Percentiles rank a stretch among this genome's conserved stretches.
Conservation (phyloP, 53 echinoderm and acorn worm genomes). For the Astropecten irregularis region DNA sequence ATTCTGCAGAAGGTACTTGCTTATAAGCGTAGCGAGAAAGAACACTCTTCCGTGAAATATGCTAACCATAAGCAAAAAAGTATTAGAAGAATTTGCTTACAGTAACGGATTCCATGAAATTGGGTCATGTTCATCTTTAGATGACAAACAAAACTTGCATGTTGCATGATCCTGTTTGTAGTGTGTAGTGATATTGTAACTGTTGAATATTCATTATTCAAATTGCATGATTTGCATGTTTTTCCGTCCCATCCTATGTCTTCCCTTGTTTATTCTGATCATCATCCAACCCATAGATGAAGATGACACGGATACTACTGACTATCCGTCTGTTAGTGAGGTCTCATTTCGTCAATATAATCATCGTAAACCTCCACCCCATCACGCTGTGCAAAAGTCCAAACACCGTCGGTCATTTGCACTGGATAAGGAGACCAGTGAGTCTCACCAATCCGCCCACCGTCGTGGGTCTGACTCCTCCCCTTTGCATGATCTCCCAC, state of each 20-base stretch:
- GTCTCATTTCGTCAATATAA: background rate
- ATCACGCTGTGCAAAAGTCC: background rate
- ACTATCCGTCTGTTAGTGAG: slow-evolving; percentile 36
- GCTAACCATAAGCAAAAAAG: too few relatives aligned
- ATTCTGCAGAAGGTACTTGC: too few relatives aligned
- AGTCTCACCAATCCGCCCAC: background rate
- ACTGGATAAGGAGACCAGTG: background rate
- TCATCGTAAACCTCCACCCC: slow-evolving; percentile 5
- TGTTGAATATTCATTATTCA: too few relatives aligned
- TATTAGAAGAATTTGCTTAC: too few relatives aligned
- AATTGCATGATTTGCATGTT: slow-evolving; percentile 37
- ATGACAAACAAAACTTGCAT: too few relatives aligned
- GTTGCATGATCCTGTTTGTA: too few relatives aligned
- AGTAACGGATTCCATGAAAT: too few relatives aligned
- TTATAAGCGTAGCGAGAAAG: too few relatives aligned
- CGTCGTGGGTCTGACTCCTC: background rate
- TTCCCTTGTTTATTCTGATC: background rate
- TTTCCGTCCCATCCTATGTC: slow-evolving; percentile 6
- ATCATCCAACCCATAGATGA: background rate
- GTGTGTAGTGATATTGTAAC: too few relatives aligned
- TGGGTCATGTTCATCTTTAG: too few relatives aligned
- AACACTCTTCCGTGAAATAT: too few relatives aligned
- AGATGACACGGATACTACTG: slow-evolving; percentile 22
- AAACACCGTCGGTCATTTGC: background rate
- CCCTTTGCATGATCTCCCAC: too few relatives aligned